Evolutionary conservation across 2,797 vertebrate species (phyloP), one percentile per base, ranked within the genome.

Genomic region (Muraenolepis orangiensis): DNA sequence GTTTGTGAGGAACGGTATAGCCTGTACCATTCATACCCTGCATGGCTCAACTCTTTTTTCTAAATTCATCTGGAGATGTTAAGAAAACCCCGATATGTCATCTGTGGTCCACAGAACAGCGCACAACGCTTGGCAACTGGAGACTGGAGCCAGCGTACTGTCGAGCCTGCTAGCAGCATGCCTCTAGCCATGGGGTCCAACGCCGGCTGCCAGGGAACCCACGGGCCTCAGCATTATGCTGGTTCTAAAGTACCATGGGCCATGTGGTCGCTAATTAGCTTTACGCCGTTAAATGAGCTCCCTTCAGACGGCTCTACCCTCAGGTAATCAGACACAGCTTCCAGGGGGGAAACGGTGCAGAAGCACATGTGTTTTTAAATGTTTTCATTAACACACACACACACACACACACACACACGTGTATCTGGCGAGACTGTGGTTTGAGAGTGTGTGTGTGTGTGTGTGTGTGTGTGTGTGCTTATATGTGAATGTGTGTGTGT

Each of bases 251-350:
- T 84, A 78, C 76, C 80, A n/a, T 80, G 78, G 74, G 68, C 26
- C 32, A 6, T 85, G 85, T 42, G 80, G 76, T 86, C 73, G 57
- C 76, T 76, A 80, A 75, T 74, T 80, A 23, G 80, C 32, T 74
- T 68, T 70, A 36, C 36, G 71, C 20, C 20, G n/a, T 57, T 76
- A 77, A 79, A 79, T 64, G 46, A 87, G 79, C 68, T 57, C 69
- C 71, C 69, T n/a, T 83, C 79, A 75, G 74, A 82, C 80, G 68
- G 80, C 70, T 82, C 80, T 72, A 57, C 20, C 20, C 77, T 70
- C 78, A 67, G 71, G 76, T 85, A 87, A 88, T 82, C 77, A 80
- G 80, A 86, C 74, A 67, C 78, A 87, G 76, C 18, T 80, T 80
- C 31, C 51, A 57, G 51, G 51, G 51, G 51, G 20, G 13, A 34